A percentile compares a stretch with the other conserved stretches of the same genome.
Conservation (phyloP, 1,140 invertebrate species). For the Drosophila ambigua region DNA sequence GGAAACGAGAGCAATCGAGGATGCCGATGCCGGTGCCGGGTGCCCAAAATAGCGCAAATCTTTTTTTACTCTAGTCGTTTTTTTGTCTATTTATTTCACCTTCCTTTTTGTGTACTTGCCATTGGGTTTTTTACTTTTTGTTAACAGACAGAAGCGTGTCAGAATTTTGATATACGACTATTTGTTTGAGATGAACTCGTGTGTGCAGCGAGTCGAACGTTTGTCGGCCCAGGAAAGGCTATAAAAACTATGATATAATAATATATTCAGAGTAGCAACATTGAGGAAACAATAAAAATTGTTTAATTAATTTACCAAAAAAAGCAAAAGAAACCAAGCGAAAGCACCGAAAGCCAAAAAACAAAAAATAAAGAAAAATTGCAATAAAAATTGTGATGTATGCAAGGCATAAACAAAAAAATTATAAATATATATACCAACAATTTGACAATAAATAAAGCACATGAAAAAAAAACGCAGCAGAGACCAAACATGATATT, state of each 20-base stretch:
- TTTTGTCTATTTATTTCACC: conserved; percentile 59
- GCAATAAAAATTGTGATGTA: conserved; percentile 66
- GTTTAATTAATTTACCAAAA: conserved; percentile 66
- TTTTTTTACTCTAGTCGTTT: conserved; percentile 55
- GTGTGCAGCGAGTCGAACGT: conserved; percentile 64
- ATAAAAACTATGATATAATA: conserved; percentile 68
- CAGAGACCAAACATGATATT: conserved; percentile 47
- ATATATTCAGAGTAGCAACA: conserved; percentile 47
- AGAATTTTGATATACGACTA: conserved; percentile 67
- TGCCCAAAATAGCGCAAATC: conserved; percentile 57
- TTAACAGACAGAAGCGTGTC: conserved; percentile 68
- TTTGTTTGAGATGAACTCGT: conserved; percentile 58
- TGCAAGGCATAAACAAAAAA: conserved; percentile 63
- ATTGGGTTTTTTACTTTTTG: conserved; percentile 36
- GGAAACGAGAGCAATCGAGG: conserved; percentile 62
- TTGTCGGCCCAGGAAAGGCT: conserved; percentile 37
- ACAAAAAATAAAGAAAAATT: conserved; percentile 35
- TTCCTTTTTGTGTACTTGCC: conserved; percentile 28
- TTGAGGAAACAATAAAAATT: conserved; percentile 74
- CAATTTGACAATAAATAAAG: conserved; percentile 67
- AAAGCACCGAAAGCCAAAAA: conserved; percentile 37
- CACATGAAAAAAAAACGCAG: conserved; percentile 5
- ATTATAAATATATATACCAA: conserved; percentile 51
- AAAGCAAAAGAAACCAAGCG: conserved; percentile 41
- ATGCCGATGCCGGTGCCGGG: conserved; percentile 38